Base-by-base conservation (phyloP, 2,888 invertebrate genomes). In the Cremastinae sp. region DNA sequence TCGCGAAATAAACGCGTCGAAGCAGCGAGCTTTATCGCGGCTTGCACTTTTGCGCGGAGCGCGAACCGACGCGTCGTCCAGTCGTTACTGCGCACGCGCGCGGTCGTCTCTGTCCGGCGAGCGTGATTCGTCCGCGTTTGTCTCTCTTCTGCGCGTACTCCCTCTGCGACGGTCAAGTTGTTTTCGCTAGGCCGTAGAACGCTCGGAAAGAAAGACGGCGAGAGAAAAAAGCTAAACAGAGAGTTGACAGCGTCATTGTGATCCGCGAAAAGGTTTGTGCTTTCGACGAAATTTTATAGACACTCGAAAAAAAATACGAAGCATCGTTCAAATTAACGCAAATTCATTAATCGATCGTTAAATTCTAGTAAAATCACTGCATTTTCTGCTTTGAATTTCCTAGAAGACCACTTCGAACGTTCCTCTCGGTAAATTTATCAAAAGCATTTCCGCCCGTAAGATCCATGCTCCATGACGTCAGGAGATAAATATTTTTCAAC, bases 201-300 rank as follows among this genome's bases (percentile, higher is more conserved):
- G 20, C 53, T 54, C 14, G 36, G 47, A 41, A 53, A 38, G 70
- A 47, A 47, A 49, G 34, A 14, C 28, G 49, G n/a, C 41, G 12
- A 16, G n/a, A 65, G 53, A 73, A 65, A 65, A 49, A 71, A 71
- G 16, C 66, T 54, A 66, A 75, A 75, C 66, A 71, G 71, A 66
- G 47, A 28, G 28, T 43, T 71, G 75, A 66, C 75, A 66, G 71
- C 71, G 66, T 75, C 75, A 61, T 41, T 70, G 4, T 43, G 7
- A 12, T 10, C 14, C 5, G 14, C 14, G 22, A 4, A 20, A 18
- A 28, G 54, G 61, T 59, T 49, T 54, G 61, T 56, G 49, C 54
- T 36, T 54, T 20, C 47, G 22, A 47, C 36, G 38, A 41, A n/a
- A 47, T 58, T 20, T 62, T 45, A 28, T 53, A 10, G 54, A 41